A percentile compares a stretch with the other conserved stretches of the same genome.
Evolutionary conservation across 2,113 vertebrate genomes (phyloP).

Genomic region (Gymnorhina tibicen): DNA sequence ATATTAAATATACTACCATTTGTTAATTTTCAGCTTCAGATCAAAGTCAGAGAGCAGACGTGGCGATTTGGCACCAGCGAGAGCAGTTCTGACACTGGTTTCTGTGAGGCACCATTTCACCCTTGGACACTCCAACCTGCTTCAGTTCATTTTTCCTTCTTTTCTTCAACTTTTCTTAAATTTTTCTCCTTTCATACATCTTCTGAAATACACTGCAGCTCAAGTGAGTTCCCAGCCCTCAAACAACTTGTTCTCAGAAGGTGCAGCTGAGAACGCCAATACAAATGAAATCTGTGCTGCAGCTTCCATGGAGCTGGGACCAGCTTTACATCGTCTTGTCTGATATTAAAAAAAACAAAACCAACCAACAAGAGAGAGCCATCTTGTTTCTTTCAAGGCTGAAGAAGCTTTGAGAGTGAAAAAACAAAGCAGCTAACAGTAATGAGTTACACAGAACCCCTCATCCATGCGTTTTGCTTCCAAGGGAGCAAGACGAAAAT

Average conservation of each 20-base stretch:
- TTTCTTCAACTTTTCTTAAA: neutral
- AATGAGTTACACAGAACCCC: neutral
- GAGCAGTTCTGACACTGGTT: neutral
- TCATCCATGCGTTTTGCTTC: neutral
- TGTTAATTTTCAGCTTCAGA: constrained; percentile 2
- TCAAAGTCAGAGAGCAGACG: neutral
- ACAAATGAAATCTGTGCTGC: constrained; percentile 17
- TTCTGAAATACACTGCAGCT: neutral
- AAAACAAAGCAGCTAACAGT: neutral
- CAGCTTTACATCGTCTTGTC: neutral
- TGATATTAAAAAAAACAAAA: neutral
- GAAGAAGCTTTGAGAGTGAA: neutral
- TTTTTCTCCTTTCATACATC: neutral
- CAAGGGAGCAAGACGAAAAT: neutral
- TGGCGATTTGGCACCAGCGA: neutral
- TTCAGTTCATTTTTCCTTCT: neutral
- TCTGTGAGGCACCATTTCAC: neutral
- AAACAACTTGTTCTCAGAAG: neutral
- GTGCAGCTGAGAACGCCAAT: neutral
- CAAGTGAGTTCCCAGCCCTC: neutral
- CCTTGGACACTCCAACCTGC: neutral
- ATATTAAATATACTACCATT: neutral
- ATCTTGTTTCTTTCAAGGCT: neutral
- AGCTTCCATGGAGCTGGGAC: neutral
- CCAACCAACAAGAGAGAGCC: neutral